Percentiles rank a stretch among this genome's conserved stretches.
These are phyloP conservation scores for Eledona agricola DNA, from an alignment of 2,888 invertebrate species.

Conservation along the genomic window DNA sequence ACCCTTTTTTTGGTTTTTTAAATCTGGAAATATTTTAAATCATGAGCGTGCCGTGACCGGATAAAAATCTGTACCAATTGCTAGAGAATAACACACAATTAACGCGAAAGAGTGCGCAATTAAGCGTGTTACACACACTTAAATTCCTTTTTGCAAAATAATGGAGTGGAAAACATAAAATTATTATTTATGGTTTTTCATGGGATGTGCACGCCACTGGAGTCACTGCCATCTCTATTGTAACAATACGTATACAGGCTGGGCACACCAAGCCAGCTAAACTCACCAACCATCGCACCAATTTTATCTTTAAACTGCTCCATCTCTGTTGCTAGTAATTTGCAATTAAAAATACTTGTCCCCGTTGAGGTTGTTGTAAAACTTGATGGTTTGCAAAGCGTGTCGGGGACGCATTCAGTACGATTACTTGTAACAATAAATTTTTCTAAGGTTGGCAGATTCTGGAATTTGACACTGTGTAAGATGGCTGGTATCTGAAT, in stretches of 20 bases:
- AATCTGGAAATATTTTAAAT: constrained; percentile 46
- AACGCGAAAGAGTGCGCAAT: too few species aligned
- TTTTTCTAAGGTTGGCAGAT: constrained; percentile 54
- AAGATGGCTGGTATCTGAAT: constrained; percentile 63
- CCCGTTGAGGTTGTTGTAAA: too few species aligned
- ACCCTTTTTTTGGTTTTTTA: constrained; percentile 24
- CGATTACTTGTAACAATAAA: constrained; percentile 3
- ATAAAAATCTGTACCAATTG: too few species aligned
- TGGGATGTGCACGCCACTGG: constrained; percentile 5
- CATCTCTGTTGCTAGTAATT: too few species aligned
- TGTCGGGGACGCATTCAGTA: not conserved
- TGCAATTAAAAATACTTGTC: too few species aligned
- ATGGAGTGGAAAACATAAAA: not conserved
- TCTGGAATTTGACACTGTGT: constrained; percentile 63
- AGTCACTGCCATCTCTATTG: constrained; percentile 20
- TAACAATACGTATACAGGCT: constrained; percentile 1
- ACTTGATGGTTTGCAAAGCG: too few species aligned
- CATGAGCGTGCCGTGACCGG: constrained; percentile 41
- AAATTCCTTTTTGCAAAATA: not conserved
- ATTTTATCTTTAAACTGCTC: constrained; percentile 8
- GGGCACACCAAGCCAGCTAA: constrained; percentile 12
- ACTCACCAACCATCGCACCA: constrained; percentile 2
- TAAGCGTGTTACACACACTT: too few species aligned
- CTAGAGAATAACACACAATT: too few species aligned
- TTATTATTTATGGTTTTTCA: not conserved